These are phyloP conservation scores for Polypterus bichir DNA, from an alignment of 2,113 vertebrate species.

Conservation along the genomic window DNA sequence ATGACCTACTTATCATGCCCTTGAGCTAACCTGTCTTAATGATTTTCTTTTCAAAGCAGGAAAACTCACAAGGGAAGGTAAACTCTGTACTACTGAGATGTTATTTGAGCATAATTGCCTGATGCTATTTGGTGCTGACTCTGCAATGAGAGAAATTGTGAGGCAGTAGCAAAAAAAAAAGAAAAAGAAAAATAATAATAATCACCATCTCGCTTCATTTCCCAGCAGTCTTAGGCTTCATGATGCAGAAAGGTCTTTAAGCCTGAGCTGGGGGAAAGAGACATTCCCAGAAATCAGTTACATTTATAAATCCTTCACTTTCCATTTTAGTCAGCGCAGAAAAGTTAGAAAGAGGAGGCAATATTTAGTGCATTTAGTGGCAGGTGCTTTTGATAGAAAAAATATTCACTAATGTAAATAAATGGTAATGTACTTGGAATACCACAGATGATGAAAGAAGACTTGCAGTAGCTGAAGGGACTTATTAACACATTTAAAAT, in stretches of 20 bases:
- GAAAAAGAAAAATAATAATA: slow-evolving; percentile 11
- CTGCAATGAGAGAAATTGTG: slow-evolving; percentile 32
- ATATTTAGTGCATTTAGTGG: background rate
- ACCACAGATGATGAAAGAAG: too few species aligned
- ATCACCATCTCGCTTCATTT: slow-evolving; percentile 31
- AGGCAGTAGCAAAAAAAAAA: slow-evolving; percentile 28
- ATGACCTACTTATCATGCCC: slow-evolving; percentile 3
- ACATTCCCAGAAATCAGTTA: slow-evolving; percentile 36
- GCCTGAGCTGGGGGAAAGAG: slow-evolving; percentile 27
- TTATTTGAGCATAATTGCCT: slow-evolving; percentile 28
- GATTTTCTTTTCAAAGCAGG: slow-evolving; percentile 2
- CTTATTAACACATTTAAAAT: too few species aligned
- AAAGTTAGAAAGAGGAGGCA: background rate
- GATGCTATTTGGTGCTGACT: slow-evolving; percentile 27
- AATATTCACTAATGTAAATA: too few species aligned
- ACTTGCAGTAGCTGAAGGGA: too few species aligned
- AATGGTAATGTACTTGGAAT: too few species aligned
- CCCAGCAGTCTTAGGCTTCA: slow-evolving; percentile 28
- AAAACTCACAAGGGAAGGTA: background rate
- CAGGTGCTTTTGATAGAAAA: too few species aligned
- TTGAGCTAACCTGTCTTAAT: background rate
- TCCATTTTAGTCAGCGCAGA: slow-evolving; percentile 44
- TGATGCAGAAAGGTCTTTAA: slow-evolving; percentile 36
- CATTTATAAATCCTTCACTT: slow-evolving; percentile 32
- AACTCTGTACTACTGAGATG: background rate